These are phyloP conservation scores for Acromyrmex charruanus DNA, from an alignment of 1,140 invertebrate species.

Conservation along the genomic window DNA sequence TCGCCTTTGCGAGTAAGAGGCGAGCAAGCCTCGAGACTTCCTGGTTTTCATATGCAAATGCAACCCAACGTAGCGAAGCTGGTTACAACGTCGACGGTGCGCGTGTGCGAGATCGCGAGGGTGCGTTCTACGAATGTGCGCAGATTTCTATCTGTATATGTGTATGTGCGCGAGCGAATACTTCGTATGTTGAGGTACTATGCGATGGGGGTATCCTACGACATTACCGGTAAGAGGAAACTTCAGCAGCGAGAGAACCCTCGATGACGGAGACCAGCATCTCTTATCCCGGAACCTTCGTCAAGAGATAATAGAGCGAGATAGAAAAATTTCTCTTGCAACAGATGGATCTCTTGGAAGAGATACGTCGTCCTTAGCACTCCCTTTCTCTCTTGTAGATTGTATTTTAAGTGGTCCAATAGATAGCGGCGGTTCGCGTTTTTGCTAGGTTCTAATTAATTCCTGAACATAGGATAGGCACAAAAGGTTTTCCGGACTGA, in stretches of 20 bases:
- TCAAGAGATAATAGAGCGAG: neutral
- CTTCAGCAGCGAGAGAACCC: constrained; percentile 43
- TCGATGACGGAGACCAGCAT: constrained; percentile 48
- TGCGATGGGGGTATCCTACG: neutral
- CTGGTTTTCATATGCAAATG: constrained; percentile 86
- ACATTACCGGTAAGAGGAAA: constrained; percentile 34
- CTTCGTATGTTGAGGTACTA: neutral
- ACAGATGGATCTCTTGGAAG: neutral
- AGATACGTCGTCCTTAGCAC: neutral
- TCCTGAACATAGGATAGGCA: constrained; percentile 24
- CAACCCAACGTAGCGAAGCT: constrained; percentile 63
- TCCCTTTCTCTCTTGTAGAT: constrained; percentile 1
- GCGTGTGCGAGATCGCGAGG: constrained; percentile 32
- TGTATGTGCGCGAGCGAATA: neutral
- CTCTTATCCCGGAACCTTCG: constrained; percentile 13
- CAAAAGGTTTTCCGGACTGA: constrained; percentile 39
- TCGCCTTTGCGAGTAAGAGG: constrained; percentile 81
- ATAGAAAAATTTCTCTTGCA: neutral
- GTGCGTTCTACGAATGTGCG: constrained; percentile 64
- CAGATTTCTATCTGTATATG: constrained; percentile 41
- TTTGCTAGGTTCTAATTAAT: constrained; percentile 56
- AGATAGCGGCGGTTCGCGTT: neutral
- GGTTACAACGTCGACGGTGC: constrained; percentile 49
- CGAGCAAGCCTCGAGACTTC: constrained; percentile 82
- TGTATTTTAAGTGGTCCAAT: constrained; percentile 55